phyloP scores from a whole-genome alignment of 2,113 vertebrate species.

The Centropus bengalensis region DNA sequence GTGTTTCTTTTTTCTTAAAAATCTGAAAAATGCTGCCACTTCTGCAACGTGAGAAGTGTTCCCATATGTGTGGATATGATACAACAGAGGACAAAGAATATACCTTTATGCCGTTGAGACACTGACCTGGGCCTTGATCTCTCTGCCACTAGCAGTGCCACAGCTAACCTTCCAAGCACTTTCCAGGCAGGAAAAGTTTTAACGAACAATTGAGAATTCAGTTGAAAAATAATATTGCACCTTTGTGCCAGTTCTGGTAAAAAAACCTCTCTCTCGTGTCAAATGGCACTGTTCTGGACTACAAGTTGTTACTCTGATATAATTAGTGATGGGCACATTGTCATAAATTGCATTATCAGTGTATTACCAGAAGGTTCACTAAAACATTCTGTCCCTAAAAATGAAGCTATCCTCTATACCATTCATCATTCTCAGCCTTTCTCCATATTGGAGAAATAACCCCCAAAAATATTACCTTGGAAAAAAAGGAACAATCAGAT shows the following conservation, averaged over 20 bases:
- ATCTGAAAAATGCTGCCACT: not conserved
- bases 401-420: not conserved
- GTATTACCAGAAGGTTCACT: not conserved
- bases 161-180: not conserved
- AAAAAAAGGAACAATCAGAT: not conserved
- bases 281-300: not conserved
- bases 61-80: not conserved
- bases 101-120: not conserved
- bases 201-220: not conserved
- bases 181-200: not conserved
- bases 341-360: not conserved
- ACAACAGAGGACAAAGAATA: not conserved
- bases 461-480: not conserved
- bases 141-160: not conserved
- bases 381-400: not conserved
- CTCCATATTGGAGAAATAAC: not conserved
- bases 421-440: not conserved
- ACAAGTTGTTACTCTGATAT: not conserved
- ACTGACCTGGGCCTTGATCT: not conserved
- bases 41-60: not conserved
- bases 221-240: not conserved
- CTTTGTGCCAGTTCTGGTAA: not conserved
- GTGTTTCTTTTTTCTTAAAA: not conserved
- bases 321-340: not conserved
- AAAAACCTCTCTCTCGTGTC: not conserved